phyloP scores from a whole-genome alignment of 2,797 vertebrate genomes.

The Phrynocephalus forsythii region DNA sequence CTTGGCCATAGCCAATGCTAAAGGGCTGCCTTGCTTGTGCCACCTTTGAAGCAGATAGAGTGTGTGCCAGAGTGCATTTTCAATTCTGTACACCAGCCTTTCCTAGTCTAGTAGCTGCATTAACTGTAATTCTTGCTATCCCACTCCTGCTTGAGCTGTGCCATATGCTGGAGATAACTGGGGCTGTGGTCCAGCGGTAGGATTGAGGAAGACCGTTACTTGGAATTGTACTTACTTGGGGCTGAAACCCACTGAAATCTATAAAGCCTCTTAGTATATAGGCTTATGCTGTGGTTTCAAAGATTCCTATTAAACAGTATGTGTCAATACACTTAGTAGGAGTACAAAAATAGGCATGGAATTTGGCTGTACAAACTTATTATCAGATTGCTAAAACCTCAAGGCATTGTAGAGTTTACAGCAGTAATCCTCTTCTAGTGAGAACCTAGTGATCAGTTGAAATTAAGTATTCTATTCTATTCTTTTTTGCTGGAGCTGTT shows the following conservation, averaged over 20 bases:
- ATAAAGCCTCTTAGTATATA: not conserved
- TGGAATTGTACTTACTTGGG: too few species aligned
- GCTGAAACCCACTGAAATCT: not conserved
- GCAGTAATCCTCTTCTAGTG: constrained; percentile 37
- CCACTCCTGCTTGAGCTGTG: too few species aligned
- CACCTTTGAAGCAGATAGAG: not conserved
- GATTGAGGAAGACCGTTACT: not conserved
- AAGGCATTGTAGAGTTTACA: constrained; percentile 26
- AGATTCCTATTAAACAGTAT: not conserved
- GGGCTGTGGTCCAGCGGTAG: not conserved
- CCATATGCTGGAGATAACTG: not conserved
- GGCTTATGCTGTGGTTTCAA: too few species aligned
- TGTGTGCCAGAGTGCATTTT: not conserved
- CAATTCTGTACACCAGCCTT: not conserved
- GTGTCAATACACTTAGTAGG: not conserved
- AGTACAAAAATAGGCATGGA: not conserved
- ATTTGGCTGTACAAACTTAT: not conserved
- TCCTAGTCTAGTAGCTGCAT: not conserved
- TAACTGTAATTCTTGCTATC: too few species aligned
- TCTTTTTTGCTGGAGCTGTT: not conserved
- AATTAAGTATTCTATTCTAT: constrained; percentile 13
- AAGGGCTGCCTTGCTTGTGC: too few species aligned
- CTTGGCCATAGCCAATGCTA: not conserved
- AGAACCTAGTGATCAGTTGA: constrained; percentile 27
- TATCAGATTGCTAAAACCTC: constrained; percentile 3